Conservation (phyloP, 1,140 invertebrate genomes). For the Tenebrio molitor region DNA sequence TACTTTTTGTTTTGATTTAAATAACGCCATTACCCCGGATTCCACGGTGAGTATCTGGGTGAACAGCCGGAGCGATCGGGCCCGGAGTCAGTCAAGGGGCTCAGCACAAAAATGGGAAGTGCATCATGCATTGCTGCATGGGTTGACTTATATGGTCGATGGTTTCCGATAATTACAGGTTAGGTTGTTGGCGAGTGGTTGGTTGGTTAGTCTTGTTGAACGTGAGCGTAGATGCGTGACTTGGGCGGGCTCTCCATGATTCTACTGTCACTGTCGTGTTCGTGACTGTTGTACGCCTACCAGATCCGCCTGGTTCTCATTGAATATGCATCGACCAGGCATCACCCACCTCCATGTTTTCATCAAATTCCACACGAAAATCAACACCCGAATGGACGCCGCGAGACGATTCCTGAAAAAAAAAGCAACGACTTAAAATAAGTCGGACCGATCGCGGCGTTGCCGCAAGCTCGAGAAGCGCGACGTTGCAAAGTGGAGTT, state of each 20-base stretch:
- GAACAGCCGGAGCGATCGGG: no score
- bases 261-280: constrained; percentile 58
- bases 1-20: constrained; percentile 55
- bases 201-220: constrained; percentile 58
- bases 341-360: constrained; percentile 19
- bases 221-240: constrained; percentile 58
- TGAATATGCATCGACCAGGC: constrained; percentile 47
- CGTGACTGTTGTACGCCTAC: constrained; percentile 56
- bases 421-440: no score
- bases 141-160: constrained; percentile 54
- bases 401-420: no score
- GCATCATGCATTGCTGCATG: constrained; percentile 40
- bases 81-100: neutral
- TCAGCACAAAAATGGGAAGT: constrained; percentile 38
- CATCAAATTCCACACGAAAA: neutral
- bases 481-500: no score
- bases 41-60: neutral
- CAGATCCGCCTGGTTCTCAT: constrained; percentile 53
- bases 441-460: no score
- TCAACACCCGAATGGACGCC: no score
- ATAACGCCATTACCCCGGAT: constrained; percentile 8
- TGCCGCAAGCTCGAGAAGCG: no score
- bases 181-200: constrained; percentile 54
- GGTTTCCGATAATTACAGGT: constrained; percentile 61
- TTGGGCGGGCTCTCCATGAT: constrained; percentile 57